Percentiles rank a stretch among this genome's conserved stretches.
These are phyloP conservation scores for Pteropus alecto DNA, from an alignment of 2,113 vertebrate genomes.

Conservation along the genomic window DNA sequence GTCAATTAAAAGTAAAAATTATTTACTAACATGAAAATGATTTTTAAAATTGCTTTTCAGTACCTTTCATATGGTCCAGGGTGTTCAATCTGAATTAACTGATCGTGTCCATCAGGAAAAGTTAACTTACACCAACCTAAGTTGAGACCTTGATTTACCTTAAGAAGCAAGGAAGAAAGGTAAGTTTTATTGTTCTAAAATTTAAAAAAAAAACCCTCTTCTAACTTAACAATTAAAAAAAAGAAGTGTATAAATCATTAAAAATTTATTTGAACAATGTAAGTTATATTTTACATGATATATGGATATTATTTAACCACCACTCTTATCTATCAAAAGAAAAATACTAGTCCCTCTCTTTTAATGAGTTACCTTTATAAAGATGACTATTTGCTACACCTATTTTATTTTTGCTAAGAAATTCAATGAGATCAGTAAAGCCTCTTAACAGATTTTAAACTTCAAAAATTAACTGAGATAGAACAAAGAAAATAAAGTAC, in stretches of 20 bases:
- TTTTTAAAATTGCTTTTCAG: constrained; percentile 18
- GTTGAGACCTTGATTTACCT: constrained; percentile 74
- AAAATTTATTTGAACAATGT: background rate
- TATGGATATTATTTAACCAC: background rate
- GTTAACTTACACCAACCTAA: constrained; percentile 83
- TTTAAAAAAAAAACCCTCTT: background rate
- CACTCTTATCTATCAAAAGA: background rate
- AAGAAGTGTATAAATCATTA: constrained; percentile 14
- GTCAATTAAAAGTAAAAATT: background rate
- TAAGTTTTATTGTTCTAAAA: constrained; percentile 35
- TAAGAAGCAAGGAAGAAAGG: constrained; percentile 56
- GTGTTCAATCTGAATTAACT: constrained; percentile 78
- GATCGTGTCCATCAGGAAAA: constrained; percentile 77
- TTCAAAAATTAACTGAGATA: constrained; percentile 33
- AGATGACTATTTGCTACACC: background rate
- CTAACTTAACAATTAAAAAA: background rate
- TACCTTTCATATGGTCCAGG: constrained; percentile 84
- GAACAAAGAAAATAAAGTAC: background rate
- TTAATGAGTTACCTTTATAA: constrained; percentile 8
- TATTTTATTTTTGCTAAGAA: constrained; percentile 36
- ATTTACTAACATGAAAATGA: background rate
- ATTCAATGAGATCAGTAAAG: constrained; percentile 28
- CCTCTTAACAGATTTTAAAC: constrained; percentile 5
- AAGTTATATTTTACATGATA: background rate
- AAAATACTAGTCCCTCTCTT: background rate